Percentiles rank a stretch among this genome's conserved stretches.
Evolutionary conservation across 2,797 vertebrate species (phyloP).

Genomic region (Argentina silus): DNA sequence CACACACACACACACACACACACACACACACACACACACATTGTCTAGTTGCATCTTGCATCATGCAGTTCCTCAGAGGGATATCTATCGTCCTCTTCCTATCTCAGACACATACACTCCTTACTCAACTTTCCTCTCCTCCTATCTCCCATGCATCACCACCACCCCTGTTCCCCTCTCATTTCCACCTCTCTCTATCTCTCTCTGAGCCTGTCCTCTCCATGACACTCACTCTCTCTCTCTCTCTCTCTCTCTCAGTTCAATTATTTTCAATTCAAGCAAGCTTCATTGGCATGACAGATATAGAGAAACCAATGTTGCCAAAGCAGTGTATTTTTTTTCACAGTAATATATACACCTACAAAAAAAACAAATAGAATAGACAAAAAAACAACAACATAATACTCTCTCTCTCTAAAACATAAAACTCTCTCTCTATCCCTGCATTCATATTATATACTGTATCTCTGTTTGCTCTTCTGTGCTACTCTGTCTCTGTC

Average conservation of each 20-base stretch:
- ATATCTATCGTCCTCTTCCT: not conserved
- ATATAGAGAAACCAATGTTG: too few species aligned
- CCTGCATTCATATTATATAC: slow-evolving; percentile 8
- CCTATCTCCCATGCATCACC: too few species aligned
- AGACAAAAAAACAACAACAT: too few species aligned
- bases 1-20: slow-evolving; percentile 7
- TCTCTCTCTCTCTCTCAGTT: not conserved
- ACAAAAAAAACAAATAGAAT: too few species aligned
- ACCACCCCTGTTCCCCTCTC: too few species aligned
- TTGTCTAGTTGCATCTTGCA: not conserved
- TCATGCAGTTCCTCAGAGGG: slow-evolving; percentile 6
- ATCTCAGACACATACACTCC: not conserved
- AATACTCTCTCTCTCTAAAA: not conserved
- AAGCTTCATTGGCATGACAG: too few species aligned
- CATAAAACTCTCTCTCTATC: not conserved
- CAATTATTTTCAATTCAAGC: too few species aligned
- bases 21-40: slow-evolving; percentile 2
- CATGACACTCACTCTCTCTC: too few species aligned
- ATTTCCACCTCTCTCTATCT: not conserved
- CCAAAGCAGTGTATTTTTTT: too few species aligned
- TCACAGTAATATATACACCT: not conserved
- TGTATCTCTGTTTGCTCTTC: not conserved
- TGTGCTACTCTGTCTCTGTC: slow-evolving; percentile 9
- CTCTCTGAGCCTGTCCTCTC: not conserved
- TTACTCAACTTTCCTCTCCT: too few species aligned